Evolutionary conservation across 2,113 vertebrate species (phyloP).

Genomic region (Campylomormyrus tamandua): DNA sequence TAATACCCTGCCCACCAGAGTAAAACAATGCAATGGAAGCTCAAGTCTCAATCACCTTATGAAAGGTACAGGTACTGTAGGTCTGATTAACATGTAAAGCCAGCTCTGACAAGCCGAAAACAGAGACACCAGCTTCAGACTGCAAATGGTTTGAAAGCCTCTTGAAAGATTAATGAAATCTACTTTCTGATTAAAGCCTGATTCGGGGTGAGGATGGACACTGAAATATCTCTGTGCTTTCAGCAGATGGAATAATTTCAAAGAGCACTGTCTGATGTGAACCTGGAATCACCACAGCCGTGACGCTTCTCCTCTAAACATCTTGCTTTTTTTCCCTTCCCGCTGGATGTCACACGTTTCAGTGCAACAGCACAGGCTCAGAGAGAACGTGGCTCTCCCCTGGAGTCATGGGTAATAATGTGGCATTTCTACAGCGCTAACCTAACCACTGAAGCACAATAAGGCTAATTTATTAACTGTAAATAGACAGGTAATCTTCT

Average conservation of each 20-base stretch:
- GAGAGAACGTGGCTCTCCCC: not conserved
- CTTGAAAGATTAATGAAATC: slow-evolving; percentile 10
- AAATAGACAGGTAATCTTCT: not conserved
- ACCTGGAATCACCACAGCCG: not conserved
- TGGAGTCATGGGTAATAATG: not conserved
- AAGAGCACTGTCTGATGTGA: not conserved
- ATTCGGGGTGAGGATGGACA: not conserved
- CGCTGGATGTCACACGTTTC: not conserved
- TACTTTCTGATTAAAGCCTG: not conserved
- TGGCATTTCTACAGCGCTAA: not conserved
- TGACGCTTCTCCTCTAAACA: too few species aligned
- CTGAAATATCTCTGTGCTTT: not conserved
- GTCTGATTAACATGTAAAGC: not conserved
- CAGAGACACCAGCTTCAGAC: not conserved
- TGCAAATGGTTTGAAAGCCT: not conserved
- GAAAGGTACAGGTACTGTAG: not conserved
- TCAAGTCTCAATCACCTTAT: not conserved
- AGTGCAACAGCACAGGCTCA: not conserved
- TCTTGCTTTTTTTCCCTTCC: not conserved
- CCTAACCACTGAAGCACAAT: not conserved
- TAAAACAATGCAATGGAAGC: not conserved
- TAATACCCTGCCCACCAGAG: not conserved
- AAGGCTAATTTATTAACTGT: not conserved
- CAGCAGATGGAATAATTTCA: not conserved
- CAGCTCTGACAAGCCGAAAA: not conserved